Evolutionary conservation across 1,140 invertebrate species (phyloP), one percentile per base, ranked within the genome.

Genomic region (Lepidurus packardi): DNA sequence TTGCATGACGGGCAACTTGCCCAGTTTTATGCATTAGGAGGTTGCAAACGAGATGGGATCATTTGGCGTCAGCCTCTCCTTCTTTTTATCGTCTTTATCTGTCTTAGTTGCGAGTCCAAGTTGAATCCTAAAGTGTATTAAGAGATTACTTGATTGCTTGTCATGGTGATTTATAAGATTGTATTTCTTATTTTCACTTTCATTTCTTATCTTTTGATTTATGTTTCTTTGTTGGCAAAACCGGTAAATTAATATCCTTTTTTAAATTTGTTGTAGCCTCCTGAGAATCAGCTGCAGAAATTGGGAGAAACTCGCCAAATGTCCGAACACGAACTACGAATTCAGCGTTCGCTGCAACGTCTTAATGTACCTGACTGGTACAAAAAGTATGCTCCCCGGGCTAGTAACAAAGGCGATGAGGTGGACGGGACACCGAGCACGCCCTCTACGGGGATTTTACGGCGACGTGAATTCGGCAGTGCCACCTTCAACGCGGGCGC

Each of bases 341-440:
- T 98, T 76, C 93, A 96, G 84, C 91, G 94, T 81, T 97, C 94
- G 25, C 85, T 98, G 80, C 94, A 96, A 85, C 93, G 94, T 82
- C 90, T 98, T 77, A 95, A 96, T 86, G 91, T 97, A 47, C 96
- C 96, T 73, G 94, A 97, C 83, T 98, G 96, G 96, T 95, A 94
- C 87, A 94, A 93, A 85, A 93, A 93, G 84, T 25, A 74, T 82
- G 79, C 80, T 24, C 43, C 79, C 44, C 53, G 25, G 47, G 78
- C 43, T 77, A 73, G 9, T 79, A 78, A 25, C 78, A 77, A 13
- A 78, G 80, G 53, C 83, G n/a, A 85, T 75, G 78, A 74, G 80
- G 78, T 82, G 78, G 81, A 77, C 78, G 78, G 78, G 79, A 85
- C 83, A 81, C 82, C 82, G 80, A 85, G 84, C 82, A 83, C 85